phyloP scores from a whole-genome alignment of 2,113 vertebrate genomes.

The Patagioenas fasciata region DNA sequence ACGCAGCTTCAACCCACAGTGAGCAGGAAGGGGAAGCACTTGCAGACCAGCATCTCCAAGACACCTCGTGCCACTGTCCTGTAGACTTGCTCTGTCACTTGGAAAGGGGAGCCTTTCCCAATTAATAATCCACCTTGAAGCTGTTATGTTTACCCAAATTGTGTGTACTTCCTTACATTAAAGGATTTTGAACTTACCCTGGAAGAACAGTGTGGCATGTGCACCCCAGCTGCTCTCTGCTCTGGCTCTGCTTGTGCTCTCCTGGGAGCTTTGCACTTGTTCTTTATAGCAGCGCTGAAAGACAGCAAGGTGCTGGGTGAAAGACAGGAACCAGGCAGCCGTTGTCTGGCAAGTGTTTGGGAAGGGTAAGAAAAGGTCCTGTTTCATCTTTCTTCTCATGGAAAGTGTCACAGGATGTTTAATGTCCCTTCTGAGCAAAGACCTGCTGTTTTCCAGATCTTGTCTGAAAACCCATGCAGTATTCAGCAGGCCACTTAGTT shows the following conservation, averaged over 20 bases:
- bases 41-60: not conserved
- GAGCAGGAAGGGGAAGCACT: not conserved
- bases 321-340: not conserved
- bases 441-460: conserved; percentile 44
- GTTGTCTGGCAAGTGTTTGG: not conserved
- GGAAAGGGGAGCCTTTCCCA: not conserved
- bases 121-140: fast-evolving
- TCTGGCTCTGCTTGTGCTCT: not conserved
- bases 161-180: fast-evolving
- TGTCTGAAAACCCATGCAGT: not conserved
- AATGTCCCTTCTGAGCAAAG: conserved; percentile 1
- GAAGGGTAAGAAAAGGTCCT: not conserved
- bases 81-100: not conserved
- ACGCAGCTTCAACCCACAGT: not conserved
- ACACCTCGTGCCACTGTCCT: not conserved
- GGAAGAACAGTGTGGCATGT: not conserved
- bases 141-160: not conserved
- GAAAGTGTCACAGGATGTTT: conserved; percentile 24
- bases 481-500: conserved; percentile 38
- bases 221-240: not conserved
- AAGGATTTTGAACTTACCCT: not conserved
- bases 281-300: not conserved
- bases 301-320: not conserved
- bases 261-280: not conserved
- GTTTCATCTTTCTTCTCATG: not conserved